phyloP scores from a whole-genome alignment of 2,888 invertebrate genomes.

The Apotomis turbidana region DNA sequence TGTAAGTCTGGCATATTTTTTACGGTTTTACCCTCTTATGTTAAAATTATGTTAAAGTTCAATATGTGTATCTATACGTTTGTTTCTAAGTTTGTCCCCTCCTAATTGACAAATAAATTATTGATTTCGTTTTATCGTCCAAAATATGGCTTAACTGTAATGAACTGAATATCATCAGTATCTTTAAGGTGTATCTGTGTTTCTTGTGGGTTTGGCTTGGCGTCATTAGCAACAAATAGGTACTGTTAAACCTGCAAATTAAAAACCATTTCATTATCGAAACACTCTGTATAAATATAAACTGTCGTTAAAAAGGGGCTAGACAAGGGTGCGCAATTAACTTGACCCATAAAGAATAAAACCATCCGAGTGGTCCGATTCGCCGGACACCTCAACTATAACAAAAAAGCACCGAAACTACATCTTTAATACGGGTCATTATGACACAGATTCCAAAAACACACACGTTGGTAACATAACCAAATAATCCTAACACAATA shows the following conservation, averaged over 20 bases:
- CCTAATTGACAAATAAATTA: too few relatives aligned
- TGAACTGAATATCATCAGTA: too few relatives aligned
- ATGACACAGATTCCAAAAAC: conserved; percentile 14
- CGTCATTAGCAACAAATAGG: not conserved
- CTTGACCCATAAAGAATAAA: conserved; percentile 78
- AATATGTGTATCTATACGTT: too few relatives aligned
- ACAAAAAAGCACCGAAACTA: not conserved
- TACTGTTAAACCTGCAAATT: not conserved
- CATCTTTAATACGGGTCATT: not conserved
- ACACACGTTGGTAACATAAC: not conserved
- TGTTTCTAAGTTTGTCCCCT: too few relatives aligned
- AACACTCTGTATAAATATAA: conserved; percentile 71
- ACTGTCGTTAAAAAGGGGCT: conserved; percentile 77
- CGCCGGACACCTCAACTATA: conserved; percentile 34
- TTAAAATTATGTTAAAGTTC: too few relatives aligned
- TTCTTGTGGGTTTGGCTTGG: too few relatives aligned
- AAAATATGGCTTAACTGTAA: too few relatives aligned
- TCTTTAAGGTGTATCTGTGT: too few relatives aligned
- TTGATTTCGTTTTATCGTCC: too few relatives aligned
- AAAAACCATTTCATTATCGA: not conserved
- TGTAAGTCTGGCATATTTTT: too few relatives aligned
- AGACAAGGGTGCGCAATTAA: conserved; percentile 82
- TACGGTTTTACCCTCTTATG: too few relatives aligned
- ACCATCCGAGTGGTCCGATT: conserved; percentile 55
- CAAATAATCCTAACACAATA: not conserved